Evolutionary conservation across 2,888 invertebrate species (phyloP).

Genomic region (Teinopalpus imperialis): DNA sequence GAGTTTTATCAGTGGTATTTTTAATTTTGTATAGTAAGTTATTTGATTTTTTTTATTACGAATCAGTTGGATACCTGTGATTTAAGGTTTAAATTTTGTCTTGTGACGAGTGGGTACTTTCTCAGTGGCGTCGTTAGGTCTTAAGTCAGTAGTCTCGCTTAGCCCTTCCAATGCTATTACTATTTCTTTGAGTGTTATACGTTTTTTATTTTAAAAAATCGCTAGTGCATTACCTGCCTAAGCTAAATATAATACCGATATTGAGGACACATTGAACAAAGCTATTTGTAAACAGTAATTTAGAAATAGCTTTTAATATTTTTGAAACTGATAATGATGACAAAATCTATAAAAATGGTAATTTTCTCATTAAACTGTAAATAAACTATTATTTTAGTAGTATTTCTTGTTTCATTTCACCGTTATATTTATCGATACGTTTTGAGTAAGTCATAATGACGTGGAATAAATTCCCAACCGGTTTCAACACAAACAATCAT

Average conservation of each 20-base stretch:
- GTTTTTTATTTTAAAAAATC: conserved; percentile 43
- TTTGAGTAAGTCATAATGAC: too few species aligned
- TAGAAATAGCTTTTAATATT: conserved; percentile 70
- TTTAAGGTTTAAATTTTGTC: conserved; percentile 63
- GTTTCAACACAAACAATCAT: too few species aligned
- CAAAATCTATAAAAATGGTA: conserved; percentile 69
- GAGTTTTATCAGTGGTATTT: conserved; percentile 64
- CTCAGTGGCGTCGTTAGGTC: conserved; percentile 51
- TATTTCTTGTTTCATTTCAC: conserved; percentile 46
- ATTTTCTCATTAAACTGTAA: conserved; percentile 72
- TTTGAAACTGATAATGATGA: conserved; percentile 46
- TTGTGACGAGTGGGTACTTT: conserved; percentile 54
- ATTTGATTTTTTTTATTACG: conserved; percentile 63
- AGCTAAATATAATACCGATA: conserved; percentile 32
- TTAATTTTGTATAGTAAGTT: conserved; percentile 75
- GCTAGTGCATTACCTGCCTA: conserved; percentile 43
- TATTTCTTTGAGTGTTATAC: conserved; percentile 37
- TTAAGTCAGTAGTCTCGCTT: conserved; percentile 49
- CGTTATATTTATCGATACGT: too few species aligned
- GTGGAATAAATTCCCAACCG: too few species aligned
- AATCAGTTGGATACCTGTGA: conserved; percentile 66
- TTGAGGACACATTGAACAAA: conserved; percentile 33
- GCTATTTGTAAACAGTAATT: conserved; percentile 74
- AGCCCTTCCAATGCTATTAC: conserved; percentile 39
- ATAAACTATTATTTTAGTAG: conserved; percentile 78